Base-by-base conservation (phyloP, 2,888 invertebrate species). In the Allolobophora icterica region DNA sequence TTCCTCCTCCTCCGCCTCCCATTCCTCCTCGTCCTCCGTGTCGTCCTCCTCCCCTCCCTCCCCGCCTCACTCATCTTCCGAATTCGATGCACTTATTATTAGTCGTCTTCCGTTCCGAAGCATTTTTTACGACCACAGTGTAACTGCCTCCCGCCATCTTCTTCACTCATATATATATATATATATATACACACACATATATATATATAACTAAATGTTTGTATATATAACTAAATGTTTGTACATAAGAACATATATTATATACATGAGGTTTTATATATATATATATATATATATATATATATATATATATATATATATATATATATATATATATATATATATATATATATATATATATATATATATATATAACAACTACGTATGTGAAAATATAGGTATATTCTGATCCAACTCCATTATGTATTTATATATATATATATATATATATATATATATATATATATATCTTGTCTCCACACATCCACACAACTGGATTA, bases 111-210 rank as follows among this genome's bases (percentile, higher is more conserved):
- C n/a, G 71, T n/a, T n/a, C 71, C 71, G 30, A 71, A 71, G 71
- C 71, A 71, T 71, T 71, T 71, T 71, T 71, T 71, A 71, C 71
- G 71, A 71, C 71, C 71, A 71, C 13, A n/a, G 71, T 71, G 71
- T 71, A 71, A 71, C 71, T 71, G 71, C 71, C 71, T 4, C 71
- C 71, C 71, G n/a, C 52, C 71, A 35, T 35, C 38, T 24, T 35
- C 87, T 87, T 35, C 35, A 24, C 35, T 38, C 34, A 87, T 87
- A 34, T 87, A 17, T 35, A 21, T 87, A 35, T 87, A 34, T 87
- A 87, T 87, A 34, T 87, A 35, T 84, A 19, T 87, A 35, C 11
- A 34, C 15, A 87, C 35, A 34, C 11, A 35, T 13, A 34, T 35
- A 87, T 84, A 33, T 84, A 84, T 84, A 15, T n/a, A 33, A n/a